Conservation (phyloP, 2,888 invertebrate species). For the Stratiomys singularior region DNA sequence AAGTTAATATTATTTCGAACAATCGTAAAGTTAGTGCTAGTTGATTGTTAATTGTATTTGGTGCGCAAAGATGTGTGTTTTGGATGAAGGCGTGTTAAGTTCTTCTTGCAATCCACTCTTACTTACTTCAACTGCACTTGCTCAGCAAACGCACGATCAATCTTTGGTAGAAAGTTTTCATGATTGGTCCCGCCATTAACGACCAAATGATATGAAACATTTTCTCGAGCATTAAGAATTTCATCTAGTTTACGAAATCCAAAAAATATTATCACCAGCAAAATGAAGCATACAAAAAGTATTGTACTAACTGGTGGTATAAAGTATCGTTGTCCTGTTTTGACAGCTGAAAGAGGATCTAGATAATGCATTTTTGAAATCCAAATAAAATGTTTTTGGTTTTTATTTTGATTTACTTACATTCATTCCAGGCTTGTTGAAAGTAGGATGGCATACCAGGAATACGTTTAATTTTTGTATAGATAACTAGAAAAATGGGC, state of each 20-base stretch:
- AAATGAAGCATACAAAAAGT: slow-evolving; percentile 58
- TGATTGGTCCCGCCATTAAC: slow-evolving; percentile 30
- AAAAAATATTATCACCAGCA: slow-evolving; percentile 60
- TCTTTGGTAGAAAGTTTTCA: slow-evolving; percentile 24
- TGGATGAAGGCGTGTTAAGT: too few species aligned
- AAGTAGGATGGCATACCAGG: slow-evolving; percentile 65
- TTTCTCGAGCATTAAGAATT: slow-evolving; percentile 50
- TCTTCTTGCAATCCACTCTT: neutral
- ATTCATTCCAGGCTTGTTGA: slow-evolving; percentile 62
- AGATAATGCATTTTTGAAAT: slow-evolving; percentile 39
- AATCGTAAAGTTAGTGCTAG: too few species aligned
- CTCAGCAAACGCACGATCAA: slow-evolving; percentile 44
- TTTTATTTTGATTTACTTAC: slow-evolving; percentile 55
- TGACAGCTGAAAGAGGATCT: slow-evolving; percentile 57
- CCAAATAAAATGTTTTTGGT: neutral
- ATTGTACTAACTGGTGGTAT: slow-evolving; percentile 63
- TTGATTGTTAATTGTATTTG: neutral
- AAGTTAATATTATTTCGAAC: neutral
- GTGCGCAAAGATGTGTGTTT: neutral
- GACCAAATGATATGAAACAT: slow-evolving; percentile 19
- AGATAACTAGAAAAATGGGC: slow-evolving; percentile 59
- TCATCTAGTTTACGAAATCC: slow-evolving; percentile 61
- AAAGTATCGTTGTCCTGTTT: slow-evolving; percentile 63
- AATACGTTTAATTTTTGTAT: slow-evolving; percentile 61
- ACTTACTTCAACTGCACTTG: slow-evolving; percentile 49